Percentiles rank a stretch among this genome's conserved stretches.
Evolutionary conservation across 2,113 vertebrate species (phyloP).

Genomic region (Heterocephalus glaber): DNA sequence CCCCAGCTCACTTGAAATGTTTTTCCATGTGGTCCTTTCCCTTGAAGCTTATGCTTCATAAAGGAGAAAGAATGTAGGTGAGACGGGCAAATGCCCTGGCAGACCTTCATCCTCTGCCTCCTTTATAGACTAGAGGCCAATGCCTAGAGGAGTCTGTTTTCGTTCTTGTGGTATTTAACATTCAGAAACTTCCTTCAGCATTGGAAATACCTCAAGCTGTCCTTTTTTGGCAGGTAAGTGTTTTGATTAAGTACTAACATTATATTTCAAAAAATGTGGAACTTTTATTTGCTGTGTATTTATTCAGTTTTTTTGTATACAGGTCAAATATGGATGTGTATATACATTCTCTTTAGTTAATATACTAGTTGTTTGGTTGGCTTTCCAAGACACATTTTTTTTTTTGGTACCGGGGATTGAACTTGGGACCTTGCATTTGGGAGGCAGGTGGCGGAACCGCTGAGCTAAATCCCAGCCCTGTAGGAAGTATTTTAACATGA

Average conservation of each 20-base stretch:
- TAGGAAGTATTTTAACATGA: constrained; percentile 54
- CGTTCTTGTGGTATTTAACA: constrained; percentile 62
- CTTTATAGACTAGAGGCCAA: constrained; percentile 42
- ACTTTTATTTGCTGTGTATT: constrained; percentile 39
- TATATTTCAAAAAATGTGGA: constrained; percentile 40
- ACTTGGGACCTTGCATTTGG: too few species aligned
- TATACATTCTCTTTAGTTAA: constrained; percentile 54
- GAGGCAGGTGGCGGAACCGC: too few species aligned
- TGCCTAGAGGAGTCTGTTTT: too few species aligned
- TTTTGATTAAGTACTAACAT: constrained; percentile 63
- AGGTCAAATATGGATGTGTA: constrained; percentile 56
- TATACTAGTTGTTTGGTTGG: constrained; percentile 48
- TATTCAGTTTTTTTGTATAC: constrained; percentile 61
- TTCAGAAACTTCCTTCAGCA: constrained; percentile 62
- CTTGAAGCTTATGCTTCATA: constrained; percentile 54
- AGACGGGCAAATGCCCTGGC: constrained; percentile 26
- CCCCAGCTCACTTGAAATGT: constrained; percentile 41
- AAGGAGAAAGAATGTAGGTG: constrained; percentile 24
- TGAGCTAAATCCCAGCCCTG: too few species aligned
- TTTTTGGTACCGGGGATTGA: too few species aligned
- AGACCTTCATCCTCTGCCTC: constrained; percentile 42
- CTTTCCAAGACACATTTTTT: constrained; percentile 62
- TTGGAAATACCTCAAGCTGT: constrained; percentile 73
- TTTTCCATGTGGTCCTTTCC: constrained; percentile 61
- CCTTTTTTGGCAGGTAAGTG: constrained; percentile 62